Evolutionary conservation across 2,113 vertebrate species (phyloP).

Genomic region (Potamarius usumacintae): DNA sequence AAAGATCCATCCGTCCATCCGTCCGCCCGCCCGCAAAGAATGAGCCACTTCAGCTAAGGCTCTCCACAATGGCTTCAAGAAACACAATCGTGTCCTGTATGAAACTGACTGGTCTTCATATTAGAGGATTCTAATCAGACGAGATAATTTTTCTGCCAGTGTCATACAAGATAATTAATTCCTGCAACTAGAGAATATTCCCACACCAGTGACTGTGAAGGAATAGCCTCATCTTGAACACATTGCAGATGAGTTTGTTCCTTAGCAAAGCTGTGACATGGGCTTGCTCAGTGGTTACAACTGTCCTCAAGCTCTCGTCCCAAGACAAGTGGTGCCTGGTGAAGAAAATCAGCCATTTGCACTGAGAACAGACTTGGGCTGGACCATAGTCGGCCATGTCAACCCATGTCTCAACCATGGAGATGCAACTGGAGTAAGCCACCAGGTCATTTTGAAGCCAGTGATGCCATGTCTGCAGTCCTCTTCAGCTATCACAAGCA

Average conservation of each 20-base stretch:
- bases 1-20: too few species aligned
- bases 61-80: conserved; percentile 2
- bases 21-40: too few species aligned
- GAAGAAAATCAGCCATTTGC: neutral
- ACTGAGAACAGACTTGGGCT: too few species aligned
- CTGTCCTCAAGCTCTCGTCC: conserved; percentile 8
- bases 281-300: neutral
- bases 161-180: neutral
- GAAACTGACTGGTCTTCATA: neutral
- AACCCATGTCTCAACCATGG: too few species aligned
- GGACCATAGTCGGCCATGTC: too few species aligned
- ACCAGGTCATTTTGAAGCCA: too few species aligned
- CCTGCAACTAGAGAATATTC: conserved; percentile 9
- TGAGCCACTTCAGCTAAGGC: neutral
- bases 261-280: too few species aligned
- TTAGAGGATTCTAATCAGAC: neutral
- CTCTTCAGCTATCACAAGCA: too few species aligned
- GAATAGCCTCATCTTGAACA: too few species aligned
- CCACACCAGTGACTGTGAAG: neutral
- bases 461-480: too few species aligned
- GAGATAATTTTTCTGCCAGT: neutral
- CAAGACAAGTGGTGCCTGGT: neutral
- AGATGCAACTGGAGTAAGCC: too few species aligned
- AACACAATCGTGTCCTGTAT: neutral
- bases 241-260: too few species aligned